Base-by-base conservation (phyloP, 2,797 vertebrate genomes). In the Pelobates cultripes region DNA sequence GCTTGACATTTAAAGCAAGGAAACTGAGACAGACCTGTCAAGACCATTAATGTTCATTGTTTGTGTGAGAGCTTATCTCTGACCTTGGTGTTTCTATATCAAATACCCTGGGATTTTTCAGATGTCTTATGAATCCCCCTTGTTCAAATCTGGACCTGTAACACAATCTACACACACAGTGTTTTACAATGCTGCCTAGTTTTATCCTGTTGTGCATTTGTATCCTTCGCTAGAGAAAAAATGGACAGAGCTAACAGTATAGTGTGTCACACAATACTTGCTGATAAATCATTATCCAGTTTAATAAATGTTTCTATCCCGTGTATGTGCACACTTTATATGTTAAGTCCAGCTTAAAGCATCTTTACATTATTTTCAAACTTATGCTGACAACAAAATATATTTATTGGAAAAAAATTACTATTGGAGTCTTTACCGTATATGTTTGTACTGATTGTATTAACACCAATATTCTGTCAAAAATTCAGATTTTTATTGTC, bases 11-110 rank as follows among this genome's bases (percentile, higher is more conserved):
- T 40, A 43, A 47, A 74, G 70, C 45, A 47, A 13, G 7, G 75
- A 73, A 55, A 42, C 60, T 14, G 3, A 14, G 75, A 73, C 17
- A 60, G 73, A 74, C 45, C 77, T 72, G 82, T 70, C 77, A 75
- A 10, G 73, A 72, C 72, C 69, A 15, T 67, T 45, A 13, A 44
- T 76, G 72, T 40, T 51, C n/a, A 43, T 70, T 75, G 66, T 70
- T 74, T 61, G 64, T 6, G 47, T 10, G 5, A 64, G 66, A 15
- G 66, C 77, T 76, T 84, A 75, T 72, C 68, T 74, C 17, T 84
- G 82, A 75, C 82, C 82, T 84, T 84, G 82, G 67, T 76, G 43
- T 17, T 76, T 28, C 13, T 70, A 69, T 68, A 53, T 17, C n/a
- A 75, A 44, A 72, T 67, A 63, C 57, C 81, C 70, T 43, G 77